These are phyloP conservation scores for Poeciliopsis turrubarensis DNA, from an alignment of 2,113 vertebrate genomes.

Conservation along the genomic window DNA sequence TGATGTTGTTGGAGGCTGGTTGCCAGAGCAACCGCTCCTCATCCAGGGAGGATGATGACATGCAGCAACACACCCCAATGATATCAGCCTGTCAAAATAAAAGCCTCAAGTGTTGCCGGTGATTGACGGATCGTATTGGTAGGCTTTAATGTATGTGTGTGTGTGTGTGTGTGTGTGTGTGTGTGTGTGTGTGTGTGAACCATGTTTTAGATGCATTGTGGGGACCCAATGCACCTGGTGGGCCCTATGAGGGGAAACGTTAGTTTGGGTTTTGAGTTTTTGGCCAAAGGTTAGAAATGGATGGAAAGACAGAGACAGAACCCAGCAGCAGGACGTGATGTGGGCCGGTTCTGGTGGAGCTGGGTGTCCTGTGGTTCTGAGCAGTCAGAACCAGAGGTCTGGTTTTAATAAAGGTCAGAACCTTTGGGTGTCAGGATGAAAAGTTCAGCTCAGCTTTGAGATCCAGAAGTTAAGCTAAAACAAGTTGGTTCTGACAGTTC, in stretches of 20 bases:
- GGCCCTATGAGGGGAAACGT: too few species aligned
- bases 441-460: too few species aligned
- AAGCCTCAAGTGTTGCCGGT: conserved; percentile 7
- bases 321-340: neutral
- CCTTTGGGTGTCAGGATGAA: too few species aligned
- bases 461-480: too few species aligned
- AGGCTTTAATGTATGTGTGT: neutral
- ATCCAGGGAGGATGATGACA: conserved; percentile 29
- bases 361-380: too few species aligned
- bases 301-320: too few species aligned
- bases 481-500: neutral
- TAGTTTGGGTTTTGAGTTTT: too few species aligned
- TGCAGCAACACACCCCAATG: conserved; percentile 18
- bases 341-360: neutral
- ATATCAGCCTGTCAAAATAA: conserved; percentile 41
- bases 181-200: neutral
- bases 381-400: too few species aligned
- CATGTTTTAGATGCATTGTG: too few species aligned
- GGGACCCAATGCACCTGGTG: too few species aligned
- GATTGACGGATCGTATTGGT: conserved; percentile 5
- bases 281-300: too few species aligned
- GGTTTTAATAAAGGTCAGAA: neutral
- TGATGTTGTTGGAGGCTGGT: conserved; percentile 50
- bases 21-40: conserved; percentile 36
- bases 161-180: too few species aligned